Base-by-base conservation (phyloP, 2,113 vertebrate species). In the Elephas maximus region DNA sequence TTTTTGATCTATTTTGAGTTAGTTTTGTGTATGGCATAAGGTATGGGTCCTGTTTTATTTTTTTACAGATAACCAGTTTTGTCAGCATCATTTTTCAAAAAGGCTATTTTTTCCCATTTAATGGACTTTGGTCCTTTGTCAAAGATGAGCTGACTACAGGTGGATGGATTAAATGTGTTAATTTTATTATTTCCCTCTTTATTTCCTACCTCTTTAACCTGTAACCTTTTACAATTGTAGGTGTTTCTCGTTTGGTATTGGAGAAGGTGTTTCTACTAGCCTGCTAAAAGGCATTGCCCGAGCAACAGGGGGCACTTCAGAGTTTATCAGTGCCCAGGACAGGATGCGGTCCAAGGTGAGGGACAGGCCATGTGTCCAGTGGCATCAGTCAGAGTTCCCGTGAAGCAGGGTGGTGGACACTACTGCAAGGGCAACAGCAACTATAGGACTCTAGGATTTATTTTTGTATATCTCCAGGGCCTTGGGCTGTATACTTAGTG, bases 231-330 rank as follows among this genome's bases (percentile, higher is more conserved):
- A 63, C 15, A 41, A 57, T 78, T 95, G 8, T 83, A 99, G 99
- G 94, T 99, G 99, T 95, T 99, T 99, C 96, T 98, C 99, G 17
- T 99, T 99, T 93, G 99, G 99, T 9, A 99, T 99, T 83, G 99
- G 99, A 10, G 98, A 99, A 98, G 99, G 99, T 17, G 99, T 99
- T 88, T 99, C 99, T 92, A 99, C 99, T 33, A 98, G 99, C 84
- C 99, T 99, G 63, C 98, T 99, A 96, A 99, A 98, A 97, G 98
- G 99, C 78, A 97, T 99, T 92, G 99, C 76, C 62, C 97, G 98
- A 6, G 99, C 98, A 30, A 98, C 98, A 30, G 96, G 97, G 62
- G 99, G 99, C 57, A 98, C 98, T 0, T 98, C 98, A 57, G 99
- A 99, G 96, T 99, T 99, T 96, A 99, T 99, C 97, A 99, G 98